Base-by-base conservation (phyloP, 1,140 invertebrate species). In the Mycetomoellerius zeteki region DNA sequence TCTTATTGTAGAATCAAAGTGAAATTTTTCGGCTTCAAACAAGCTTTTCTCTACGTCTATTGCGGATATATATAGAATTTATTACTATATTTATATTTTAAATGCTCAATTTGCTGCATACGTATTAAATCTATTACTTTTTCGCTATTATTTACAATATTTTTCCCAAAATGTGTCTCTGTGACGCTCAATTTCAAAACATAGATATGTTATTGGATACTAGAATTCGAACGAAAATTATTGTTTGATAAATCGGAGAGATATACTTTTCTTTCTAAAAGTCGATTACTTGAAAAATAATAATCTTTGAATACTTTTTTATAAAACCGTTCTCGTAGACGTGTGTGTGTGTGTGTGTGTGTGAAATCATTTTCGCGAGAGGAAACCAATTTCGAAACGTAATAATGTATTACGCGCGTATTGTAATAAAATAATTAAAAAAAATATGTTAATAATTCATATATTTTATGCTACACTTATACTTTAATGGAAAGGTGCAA, bases 401-500 rank as follows among this genome's bases (percentile, higher is more conserved):
- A 5, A 69, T 71, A 58, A 56, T 12, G 5, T 67, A 30, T 80
- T 1, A 19, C 21, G 14, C 1, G n/a, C 10, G 19, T 60, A 43
- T 47, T 62, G 19, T n/a, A 8, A 19, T 58, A 10, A 0, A 16
- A 82, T 73, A 54, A 84, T 73, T 37, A 7, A 24, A 7, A 33
- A 47, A 8, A 43, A 58, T 58, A 43, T 84, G 56, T 24, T 73
- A 84, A 60, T 72, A 60, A 47, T 84, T 73, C 10, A 19, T 81
- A 81, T 14, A 30, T 1, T 80, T 52, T 69, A 24, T 21, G n/a
- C 12, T 52, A 24, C 21, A 67, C 52, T 14, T 37, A 37, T 37
- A 56, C 54, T 73, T 84, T 84, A 84, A 82, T 82, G 24, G 80
- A 82, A 73, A 84, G 80, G 54, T 73, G 80, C 80, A 84, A 84